Base-by-base conservation (phyloP, 1,140 invertebrate genomes). In the Drosophila bipectinata region DNA sequence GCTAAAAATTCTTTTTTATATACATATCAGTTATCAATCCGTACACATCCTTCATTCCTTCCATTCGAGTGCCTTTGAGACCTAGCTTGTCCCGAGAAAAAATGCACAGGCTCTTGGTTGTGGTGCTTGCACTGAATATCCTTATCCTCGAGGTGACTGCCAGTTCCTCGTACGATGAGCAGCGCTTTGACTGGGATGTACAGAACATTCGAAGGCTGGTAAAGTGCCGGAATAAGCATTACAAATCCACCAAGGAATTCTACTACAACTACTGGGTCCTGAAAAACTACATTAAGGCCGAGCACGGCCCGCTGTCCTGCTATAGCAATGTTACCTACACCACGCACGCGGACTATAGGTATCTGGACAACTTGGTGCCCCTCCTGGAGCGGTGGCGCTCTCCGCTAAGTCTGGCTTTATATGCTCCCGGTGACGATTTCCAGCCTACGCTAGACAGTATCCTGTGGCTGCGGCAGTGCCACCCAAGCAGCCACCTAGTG, bases 261-360 rank as follows among this genome's bases (percentile, higher is more conserved):
- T 93, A 96, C 3, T 96, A 96, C 8, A 95, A 97, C 71, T 98
- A 95, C 87, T 98, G 97, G 96, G 95, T 97, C 45, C 92, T 98
- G 10, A 95, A 97, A 85, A 97, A 98, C 92, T 98, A 97, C 91
- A 93, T 98, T 49, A 92, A 91, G 80, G 93, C 94, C 37, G 93
- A 93, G 66, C 93, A 94, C 61, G 93, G 93, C 0, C 72, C 78
- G 5, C 64, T 94, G 1, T 81, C 91, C 77, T 98, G 97, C 88
- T 95, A 96, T 90, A 96, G 97, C 89, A 95, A 94, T 56, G 93
- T 98, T 26, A 98, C 97, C 0, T 97, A 98, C 82, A 97, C 97
- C 1, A 98, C 97, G 1, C 97, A 98, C 91, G 96, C 96, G 0
- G 97, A 97, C 83, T 97, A 95, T 87, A 96, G 97, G 59, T 98